These are phyloP conservation scores for Carduelis carduelis DNA, from an alignment of 2,797 vertebrate species.

Conservation along the genomic window DNA sequence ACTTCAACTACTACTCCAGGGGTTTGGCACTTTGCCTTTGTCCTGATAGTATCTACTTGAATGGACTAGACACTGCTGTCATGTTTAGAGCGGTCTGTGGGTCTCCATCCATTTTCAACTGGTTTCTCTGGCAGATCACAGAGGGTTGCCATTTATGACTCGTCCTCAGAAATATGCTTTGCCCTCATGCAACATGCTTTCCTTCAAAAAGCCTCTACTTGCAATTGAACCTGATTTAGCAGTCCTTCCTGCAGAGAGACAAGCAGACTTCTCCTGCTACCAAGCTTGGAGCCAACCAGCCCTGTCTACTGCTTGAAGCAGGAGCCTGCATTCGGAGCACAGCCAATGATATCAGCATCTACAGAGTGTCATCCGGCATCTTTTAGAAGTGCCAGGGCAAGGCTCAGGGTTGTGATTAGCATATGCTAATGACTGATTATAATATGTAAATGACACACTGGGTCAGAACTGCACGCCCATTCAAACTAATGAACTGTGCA, in stretches of 20 bases:
- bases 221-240: background rate
- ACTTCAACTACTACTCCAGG: background rate
- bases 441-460: constrained; percentile 51
- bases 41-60: background rate
- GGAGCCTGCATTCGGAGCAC: background rate
- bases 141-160: background rate
- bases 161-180: background rate
- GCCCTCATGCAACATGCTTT: background rate
- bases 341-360: background rate
- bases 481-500: constrained; percentile 56
- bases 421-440: constrained; percentile 52
- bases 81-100: background rate
- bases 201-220: background rate
- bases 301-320: background rate
- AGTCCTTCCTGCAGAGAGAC: background rate
- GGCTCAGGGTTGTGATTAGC: constrained; percentile 41
- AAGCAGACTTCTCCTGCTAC: background rate
- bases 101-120: background rate
- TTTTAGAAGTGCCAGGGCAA: constrained; percentile 8
- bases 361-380: background rate
- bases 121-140: background rate
- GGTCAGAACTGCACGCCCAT: constrained; percentile 60
- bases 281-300: background rate
- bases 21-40: background rate
- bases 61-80: background rate